Base-by-base conservation (phyloP, 2,888 invertebrate species). In the Autographa gamma region DNA sequence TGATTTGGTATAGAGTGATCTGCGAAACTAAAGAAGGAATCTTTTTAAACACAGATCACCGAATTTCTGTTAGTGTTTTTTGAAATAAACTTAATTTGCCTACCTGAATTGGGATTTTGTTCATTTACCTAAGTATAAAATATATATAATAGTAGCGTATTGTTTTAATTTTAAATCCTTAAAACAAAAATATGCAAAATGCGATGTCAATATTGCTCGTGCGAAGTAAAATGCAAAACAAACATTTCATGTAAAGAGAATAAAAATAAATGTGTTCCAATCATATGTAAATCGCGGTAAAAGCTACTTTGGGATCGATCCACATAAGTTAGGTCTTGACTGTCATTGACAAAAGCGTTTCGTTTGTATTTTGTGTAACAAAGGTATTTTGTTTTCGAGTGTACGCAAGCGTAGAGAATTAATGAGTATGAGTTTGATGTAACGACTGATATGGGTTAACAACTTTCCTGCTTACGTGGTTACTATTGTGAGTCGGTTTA, bases 301-400 rank as follows among this genome's bases (percentile, higher is more conserved):
- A 41, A 58, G 25, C 11, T 67, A 59, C 38, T 67, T 70, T 14
- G 43, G 34, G 58, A 80, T 64, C 18, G 48, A 38, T 32, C 41
- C 72, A 19, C 64, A 71, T 63, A 71, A 79, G 60, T 74, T 68
- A 69, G 63, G 38, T 31, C 25, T 54, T 59, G 61, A 60, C 61
- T 25, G 60, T 65, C 66, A 38, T 32, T 59, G 18, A 69, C 60
- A 60, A 68, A 82, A 80, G 80, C 86, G 76, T 85, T 83, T 85
- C 71, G 66, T 80, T 87, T 74, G 52, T 63, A 71, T 83, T 48
- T n/a, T n/a, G n/a, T n/a, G 85, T 89, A 88, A 85, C 85, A 81
- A 89, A 88, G 84, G 88, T 88, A 84, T 86, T 86, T 82, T 85
- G 83, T 89, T 88, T 85, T 83, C 79, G 80, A 74, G 80, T 79